Evolutionary conservation across 2,113 vertebrate genomes (phyloP).

Genomic region (Sarotherodon lohbergeri): DNA sequence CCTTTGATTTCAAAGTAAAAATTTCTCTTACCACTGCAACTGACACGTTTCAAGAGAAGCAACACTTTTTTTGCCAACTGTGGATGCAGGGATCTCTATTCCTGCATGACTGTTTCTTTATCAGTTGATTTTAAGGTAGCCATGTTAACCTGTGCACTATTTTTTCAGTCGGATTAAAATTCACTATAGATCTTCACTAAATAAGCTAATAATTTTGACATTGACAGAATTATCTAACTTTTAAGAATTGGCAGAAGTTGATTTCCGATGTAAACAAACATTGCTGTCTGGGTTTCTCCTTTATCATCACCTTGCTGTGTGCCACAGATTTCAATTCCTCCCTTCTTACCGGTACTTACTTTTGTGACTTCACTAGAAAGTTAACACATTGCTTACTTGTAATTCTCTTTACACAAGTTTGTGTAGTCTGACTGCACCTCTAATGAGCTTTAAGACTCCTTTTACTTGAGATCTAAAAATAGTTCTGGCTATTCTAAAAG

Average conservation of each 20-base stretch:
- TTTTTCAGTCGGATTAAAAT: background rate
- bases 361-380: background rate
- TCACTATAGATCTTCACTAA: background rate
- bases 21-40: background rate
- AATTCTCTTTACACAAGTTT: background rate
- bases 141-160: background rate
- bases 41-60: background rate
- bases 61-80: background rate
- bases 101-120: background rate
- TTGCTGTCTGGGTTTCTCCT: rapidly evolving
- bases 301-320: background rate
- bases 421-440: background rate
- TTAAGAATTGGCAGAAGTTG: rapidly evolving
- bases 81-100: background rate
- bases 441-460: background rate
- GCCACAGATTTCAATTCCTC: background rate
- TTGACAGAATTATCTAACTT: background rate
- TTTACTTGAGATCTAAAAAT: background rate
- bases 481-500: background rate
- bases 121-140: background rate
- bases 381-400: background rate
- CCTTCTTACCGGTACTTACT: background rate
- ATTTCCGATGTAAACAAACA: background rate
- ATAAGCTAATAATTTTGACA: background rate
- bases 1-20: background rate